Evolutionary conservation across 2,888 invertebrate genomes (phyloP).

Genomic region (Margaritifera margaritifera): DNA sequence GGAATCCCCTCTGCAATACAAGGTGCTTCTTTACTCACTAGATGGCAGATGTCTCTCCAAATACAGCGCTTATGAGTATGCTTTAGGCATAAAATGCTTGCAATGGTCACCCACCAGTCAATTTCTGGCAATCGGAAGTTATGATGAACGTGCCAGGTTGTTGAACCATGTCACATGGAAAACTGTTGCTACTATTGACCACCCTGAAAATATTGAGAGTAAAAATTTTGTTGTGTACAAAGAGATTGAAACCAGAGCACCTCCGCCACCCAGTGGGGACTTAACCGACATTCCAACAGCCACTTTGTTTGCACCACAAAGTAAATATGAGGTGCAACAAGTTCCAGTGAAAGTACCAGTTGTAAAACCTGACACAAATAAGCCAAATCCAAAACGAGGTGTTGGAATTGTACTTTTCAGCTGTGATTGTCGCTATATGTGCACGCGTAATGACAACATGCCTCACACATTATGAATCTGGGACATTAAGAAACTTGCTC

Average conservation of each 20-base stretch:
- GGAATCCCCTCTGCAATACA: conserved; percentile 72
- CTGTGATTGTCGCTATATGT: conserved; percentile 69
- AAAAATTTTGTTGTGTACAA: conserved; percentile 59
- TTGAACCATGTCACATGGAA: conserved; percentile 73
- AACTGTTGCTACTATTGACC: conserved; percentile 64
- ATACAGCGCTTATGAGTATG: conserved; percentile 69
- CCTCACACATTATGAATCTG: conserved; percentile 73
- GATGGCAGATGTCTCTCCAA: conserved; percentile 72
- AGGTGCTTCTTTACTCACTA: conserved; percentile 70
- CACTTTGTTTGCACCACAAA: conserved; percentile 62
- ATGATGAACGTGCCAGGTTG: conserved; percentile 72
- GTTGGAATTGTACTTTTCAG: conserved; percentile 69
- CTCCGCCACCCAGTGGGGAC: conserved; percentile 48
- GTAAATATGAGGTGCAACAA: conserved; percentile 66
- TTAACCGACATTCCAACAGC: conserved; percentile 52
- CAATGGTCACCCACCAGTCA: conserved; percentile 73
- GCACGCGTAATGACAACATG: conserved; percentile 72
- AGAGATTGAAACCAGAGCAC: conserved; percentile 63
- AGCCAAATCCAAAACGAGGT: conserved; percentile 71
- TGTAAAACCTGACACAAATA: conserved; percentile 66
- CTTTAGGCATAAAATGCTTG: conserved; percentile 71
- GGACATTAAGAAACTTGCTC: conserved; percentile 66
- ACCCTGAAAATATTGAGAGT: conserved; percentile 59
- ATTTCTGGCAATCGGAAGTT: conserved; percentile 73
- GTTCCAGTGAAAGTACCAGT: conserved; percentile 61